Base-by-base conservation (phyloP, 2,888 invertebrate species). In the Spodoptera exigua region DNA sequence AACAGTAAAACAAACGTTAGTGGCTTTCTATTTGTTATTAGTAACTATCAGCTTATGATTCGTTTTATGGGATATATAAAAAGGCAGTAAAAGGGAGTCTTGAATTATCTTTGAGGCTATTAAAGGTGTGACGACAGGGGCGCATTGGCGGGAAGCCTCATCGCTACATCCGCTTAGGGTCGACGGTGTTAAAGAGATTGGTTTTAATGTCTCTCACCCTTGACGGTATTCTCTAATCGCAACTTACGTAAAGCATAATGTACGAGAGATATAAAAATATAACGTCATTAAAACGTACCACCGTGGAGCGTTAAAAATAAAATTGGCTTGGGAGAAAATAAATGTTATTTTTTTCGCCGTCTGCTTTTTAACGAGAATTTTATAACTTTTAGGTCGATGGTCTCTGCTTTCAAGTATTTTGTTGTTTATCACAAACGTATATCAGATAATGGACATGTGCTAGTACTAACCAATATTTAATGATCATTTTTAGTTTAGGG, bases 121-220 rank as follows among this genome's bases (percentile, higher is more conserved):
- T 72, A 71, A 67, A 69, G 60, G 68, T 67, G 63, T n/a, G 14
- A 45, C 47, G 21, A 52, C 52, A 43, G 61, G 55, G 46, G 60
- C 47, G 45, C 43, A 47, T 48, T 48, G 51, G 36, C 48, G 39
- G 61, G 82, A 82, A 82, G 77, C 81, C 82, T 46, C 67, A 70
- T 70, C 71, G 66, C 44, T 67, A 75, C 68, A 82, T 85, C 83
- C 81, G 82, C 74, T 82, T 79, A 83, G 57, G 39, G 37, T 40
- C 43, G 57, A 46, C 39, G 63, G 64, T 54, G 76, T 74, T 81
- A 73, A 77, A 72, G 64, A 75, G 74, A 79, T 79, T 79, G 72
- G 54, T 67, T 61, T 76, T 73, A 76, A 76, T 71, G 48, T 52
- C 52, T 68, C 66, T 64, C 69, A 76, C 72, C 70, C 74, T 76